Base-by-base conservation (phyloP, 2,888 invertebrate species). In the Hemistola chrysoprasaria region DNA sequence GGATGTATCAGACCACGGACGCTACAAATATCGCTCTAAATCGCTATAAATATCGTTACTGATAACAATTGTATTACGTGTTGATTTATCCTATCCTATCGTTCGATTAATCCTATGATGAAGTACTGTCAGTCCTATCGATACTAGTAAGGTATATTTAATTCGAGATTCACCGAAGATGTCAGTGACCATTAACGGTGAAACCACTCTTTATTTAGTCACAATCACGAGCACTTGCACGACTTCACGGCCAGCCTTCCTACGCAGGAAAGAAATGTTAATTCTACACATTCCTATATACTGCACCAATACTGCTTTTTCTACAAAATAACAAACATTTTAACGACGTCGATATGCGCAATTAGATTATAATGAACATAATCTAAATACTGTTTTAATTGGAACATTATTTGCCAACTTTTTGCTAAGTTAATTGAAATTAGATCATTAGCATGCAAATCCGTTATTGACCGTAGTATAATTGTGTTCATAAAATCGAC, bases 131-230 rank as follows among this genome's bases (percentile, higher is more conserved):
- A 34, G 32, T 53, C 57, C 53, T 59, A 56, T n/a, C 16, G 3
- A 64, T 72, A 72, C 74, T 65, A 62, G 74, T 71, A 69, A 58
- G 60, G 52, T 51, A 61, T 68, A 66, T 63, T 63, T 63, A 66
- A 69, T 65, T 70, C 59, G 59, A 62, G 67, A 66, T 69, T 70
- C 62, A 54, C 63, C 62, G 72, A 78, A 78, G 80, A 80, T 71
- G 74, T 78, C 71, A 69, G 70, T 62, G 61, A 57, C 75, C 78
- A 75, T 80, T 78, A 77, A 78, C 67, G 77, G 81, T 69, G 65
- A 76, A 75, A 71, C 77, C 62, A 65, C 74, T 76, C 69, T 76
- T 73, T 78, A 78, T 79, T 79, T 74, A 74, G 71, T 64, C 63
- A 63, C 71, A 68, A 71, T 72, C 68, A 66, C 49, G 65, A 60